Base-by-base conservation (phyloP, 2,113 vertebrate genomes). In the Lichenostomus cassidix region DNA sequence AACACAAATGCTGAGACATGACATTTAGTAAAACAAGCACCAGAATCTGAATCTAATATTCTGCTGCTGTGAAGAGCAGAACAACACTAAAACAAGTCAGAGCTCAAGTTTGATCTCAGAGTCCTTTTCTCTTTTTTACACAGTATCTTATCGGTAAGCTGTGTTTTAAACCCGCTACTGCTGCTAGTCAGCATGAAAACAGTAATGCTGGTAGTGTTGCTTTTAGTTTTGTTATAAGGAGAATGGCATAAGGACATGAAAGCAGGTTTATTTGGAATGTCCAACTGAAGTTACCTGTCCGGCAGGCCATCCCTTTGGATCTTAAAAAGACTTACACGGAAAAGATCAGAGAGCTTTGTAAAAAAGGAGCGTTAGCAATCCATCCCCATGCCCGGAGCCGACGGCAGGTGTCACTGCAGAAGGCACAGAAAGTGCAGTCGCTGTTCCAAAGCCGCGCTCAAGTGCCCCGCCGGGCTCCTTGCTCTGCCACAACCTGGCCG, bases 391-490 rank as follows among this genome's bases (percentile, higher is more conserved):
- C 63, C 11, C 37, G 56, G 21, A 24, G 16, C 39, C 4, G 62
- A 68, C 96, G 49, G 88, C 93, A 96, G 96, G 69, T 95, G 97
- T 92, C 96, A 65, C 86, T 82, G 21, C 60, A 91, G 94, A 29
- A 86, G 91, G 87, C 85, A 0, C 62, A 33, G 29, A 21, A 15
- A 21, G 5, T 3, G 10, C 2, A 4, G 44, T 8, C 2, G 27
- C 37, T 11, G 5, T 0, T 20, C 13, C 73, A 10, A 2, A 49
- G 5, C 41, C 15, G 29, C 9, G 53, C 60, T 69, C 7, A 35
- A 5, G 28, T 0, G 63, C 13, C 3, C 10, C 6, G 3, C 16
- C 4, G 4, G 33, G 8, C n/a, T 4, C 21, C 20, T 12, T 4
- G 19, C 20, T 9, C 58, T 10, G 68, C 44, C 4, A 3, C 21